Conservation (phyloP, 1,140 invertebrate species). For the Micrasema longulum region DNA sequence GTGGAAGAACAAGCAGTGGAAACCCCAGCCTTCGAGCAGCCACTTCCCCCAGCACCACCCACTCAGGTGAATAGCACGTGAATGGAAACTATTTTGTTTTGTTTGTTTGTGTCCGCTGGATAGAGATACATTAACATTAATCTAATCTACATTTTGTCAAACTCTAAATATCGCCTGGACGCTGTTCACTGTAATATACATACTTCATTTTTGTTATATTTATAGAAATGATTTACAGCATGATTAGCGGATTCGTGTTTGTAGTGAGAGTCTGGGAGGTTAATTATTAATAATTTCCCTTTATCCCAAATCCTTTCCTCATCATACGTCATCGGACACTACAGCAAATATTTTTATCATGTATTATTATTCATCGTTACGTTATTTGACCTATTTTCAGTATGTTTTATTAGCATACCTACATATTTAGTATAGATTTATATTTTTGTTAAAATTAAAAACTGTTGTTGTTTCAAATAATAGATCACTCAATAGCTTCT, state of each 20-base stretch:
- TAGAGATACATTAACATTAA: slow-evolving; percentile 53
- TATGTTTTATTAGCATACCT: no score
- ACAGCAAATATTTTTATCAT: slow-evolving; percentile 46
- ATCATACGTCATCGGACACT: slow-evolving; percentile 45
- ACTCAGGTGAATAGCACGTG: slow-evolving; percentile 57
- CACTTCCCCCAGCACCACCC: slow-evolving; percentile 36
- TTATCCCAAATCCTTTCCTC: slow-evolving; percentile 42
- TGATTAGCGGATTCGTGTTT: slow-evolving; percentile 53
- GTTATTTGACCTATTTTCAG: no score
- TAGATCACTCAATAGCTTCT: no score
- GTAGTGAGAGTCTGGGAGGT: slow-evolving; percentile 43
- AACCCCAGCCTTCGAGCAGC: slow-evolving; percentile 35
- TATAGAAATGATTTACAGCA: slow-evolving; percentile 49
- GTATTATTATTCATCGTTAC: not conserved
- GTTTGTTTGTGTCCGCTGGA: slow-evolving; percentile 53
- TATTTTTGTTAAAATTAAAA: no score
- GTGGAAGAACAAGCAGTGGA: slow-evolving; percentile 26
- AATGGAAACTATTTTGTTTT: slow-evolving; percentile 54
- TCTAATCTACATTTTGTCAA: slow-evolving; percentile 42
- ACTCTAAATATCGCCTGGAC: slow-evolving; percentile 48
- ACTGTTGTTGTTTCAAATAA: no score
- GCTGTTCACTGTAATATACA: slow-evolving; percentile 37
- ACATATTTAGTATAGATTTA: no score
- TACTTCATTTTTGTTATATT: slow-evolving; percentile 25
- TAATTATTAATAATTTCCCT: slow-evolving; percentile 18